phyloP scores from a whole-genome alignment of 2,797 vertebrate genomes.

The Xenentodon cancila region DNA sequence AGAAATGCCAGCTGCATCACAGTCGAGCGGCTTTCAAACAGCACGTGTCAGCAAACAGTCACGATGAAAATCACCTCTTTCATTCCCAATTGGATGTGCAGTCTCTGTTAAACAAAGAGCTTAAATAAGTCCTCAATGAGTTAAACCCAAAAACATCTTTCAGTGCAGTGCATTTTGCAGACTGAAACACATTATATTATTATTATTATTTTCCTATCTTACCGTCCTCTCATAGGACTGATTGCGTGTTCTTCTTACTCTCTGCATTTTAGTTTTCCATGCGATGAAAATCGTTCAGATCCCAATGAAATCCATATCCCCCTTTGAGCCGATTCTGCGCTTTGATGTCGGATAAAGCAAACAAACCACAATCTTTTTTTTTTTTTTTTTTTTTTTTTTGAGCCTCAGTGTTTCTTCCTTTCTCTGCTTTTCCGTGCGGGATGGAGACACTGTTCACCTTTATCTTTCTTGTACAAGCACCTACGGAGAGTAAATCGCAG shows the following conservation, averaged over 20 bases:
- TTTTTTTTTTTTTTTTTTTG: conserved; percentile 31
- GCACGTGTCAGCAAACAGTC: too few species aligned
- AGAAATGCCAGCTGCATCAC: too few species aligned
- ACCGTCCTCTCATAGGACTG: background rate
- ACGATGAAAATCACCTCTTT: too few species aligned
- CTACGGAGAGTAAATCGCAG: background rate
- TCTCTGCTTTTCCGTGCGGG: conserved; percentile 11
- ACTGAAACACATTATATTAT: too few species aligned
- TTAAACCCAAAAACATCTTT: too few species aligned
- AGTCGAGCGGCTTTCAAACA: too few species aligned
- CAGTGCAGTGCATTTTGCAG: too few species aligned
- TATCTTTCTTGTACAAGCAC: conserved; percentile 6
- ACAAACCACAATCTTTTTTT: conserved; percentile 17
- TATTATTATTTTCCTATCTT: too few species aligned
- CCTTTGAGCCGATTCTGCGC: conserved; percentile 20
- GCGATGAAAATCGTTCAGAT: conserved; percentile 27
- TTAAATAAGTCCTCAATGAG: too few species aligned
- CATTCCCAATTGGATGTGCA: too few species aligned
- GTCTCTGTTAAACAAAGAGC: too few species aligned
- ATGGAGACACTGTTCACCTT: conserved; percentile 10
- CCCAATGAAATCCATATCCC: conserved; percentile 24
- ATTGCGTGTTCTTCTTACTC: background rate
- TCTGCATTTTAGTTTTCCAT: conserved; percentile 10
- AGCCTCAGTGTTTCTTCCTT: conserved; percentile 29
- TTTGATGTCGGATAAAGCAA: conserved; percentile 54